Base-by-base conservation (phyloP, 2,888 invertebrate genomes). In the Conomelus anceps region DNA sequence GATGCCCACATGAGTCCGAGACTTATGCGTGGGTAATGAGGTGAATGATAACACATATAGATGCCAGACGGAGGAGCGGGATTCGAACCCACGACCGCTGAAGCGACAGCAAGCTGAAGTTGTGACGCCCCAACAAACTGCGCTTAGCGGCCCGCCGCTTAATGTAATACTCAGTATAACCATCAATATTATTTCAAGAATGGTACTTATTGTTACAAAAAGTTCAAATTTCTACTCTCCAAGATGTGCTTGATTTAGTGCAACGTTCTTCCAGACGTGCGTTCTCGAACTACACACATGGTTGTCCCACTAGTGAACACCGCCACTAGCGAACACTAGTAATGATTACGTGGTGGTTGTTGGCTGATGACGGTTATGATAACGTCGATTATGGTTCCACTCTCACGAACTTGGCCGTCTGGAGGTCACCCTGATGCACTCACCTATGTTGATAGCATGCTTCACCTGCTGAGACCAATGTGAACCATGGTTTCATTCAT, bases 391-490 rank as follows among this genome's bases (percentile, higher is more conserved):
- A 63, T 63, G 63, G 63, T 63, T 63, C 3, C 63, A 63, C 63
- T 63, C 63, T 63, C 63, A 63, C 63, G 86, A 86, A 86, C 86
- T 86, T 86, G 86, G 86, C 86, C 86, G 86, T 86, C 86, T 86
- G n/a, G 86, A 86, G 86, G 86, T 86, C 86, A 85, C 11, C 22
- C 85, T 22, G 11, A 11, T 11, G 11, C 26, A 26, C 26, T 26
- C 26, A 26, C 6, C 26, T 11, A 63, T 63, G 63, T n/a, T 63
- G 63, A 63, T 63, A 63, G n/a, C 63, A 63, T 63, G 63, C 63
- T 63, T 63, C 63, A 63, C 63, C 63, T 63, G 63, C 63, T 63
- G 63, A 20, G 3, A 20, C 7, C 20, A n/a, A 20, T n/a, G n/a
- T 26, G 6, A 26, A 11, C 26, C 34, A 34, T 63, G n/a, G 3